Conservation (phyloP, 2,797 vertebrate species). For the Pristis pectinata region DNA sequence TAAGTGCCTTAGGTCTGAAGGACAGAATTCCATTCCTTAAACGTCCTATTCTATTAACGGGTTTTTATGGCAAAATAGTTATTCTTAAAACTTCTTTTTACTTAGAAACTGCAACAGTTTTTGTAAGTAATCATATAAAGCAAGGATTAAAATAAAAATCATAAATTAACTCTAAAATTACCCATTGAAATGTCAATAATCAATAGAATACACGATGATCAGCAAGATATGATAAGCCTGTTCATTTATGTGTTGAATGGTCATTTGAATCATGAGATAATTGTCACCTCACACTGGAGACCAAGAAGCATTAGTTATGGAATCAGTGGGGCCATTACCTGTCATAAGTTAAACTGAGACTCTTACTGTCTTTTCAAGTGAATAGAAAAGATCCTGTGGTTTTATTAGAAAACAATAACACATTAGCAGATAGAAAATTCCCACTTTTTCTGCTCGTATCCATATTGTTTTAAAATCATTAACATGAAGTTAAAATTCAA, state of each 20-base stretch:
- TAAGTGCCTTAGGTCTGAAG: not conserved
- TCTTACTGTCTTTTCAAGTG: not conserved
- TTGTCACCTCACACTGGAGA: not conserved
- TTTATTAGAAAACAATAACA: not conserved
- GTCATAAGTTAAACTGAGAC: not conserved
- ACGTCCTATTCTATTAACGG: not conserved
- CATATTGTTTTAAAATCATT: not conserved
- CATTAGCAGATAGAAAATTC: not conserved
- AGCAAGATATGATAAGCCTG: not conserved
- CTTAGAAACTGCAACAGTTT: not conserved
- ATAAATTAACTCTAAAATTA: constrained; percentile 5
- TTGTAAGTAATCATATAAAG: not conserved
- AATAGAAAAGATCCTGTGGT: not conserved
- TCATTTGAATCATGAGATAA: not conserved
- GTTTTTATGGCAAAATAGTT: not conserved
- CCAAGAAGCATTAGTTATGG: not conserved
- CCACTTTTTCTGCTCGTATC: not conserved
- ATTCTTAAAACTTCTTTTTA: not conserved
- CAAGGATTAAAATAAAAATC: not conserved
- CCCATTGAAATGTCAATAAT: not conserved
- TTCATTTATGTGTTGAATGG: not conserved
- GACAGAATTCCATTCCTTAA: not conserved
- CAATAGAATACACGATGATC: not conserved
- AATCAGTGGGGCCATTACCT: not conserved
- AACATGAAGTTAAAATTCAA: not conserved